Evolutionary conservation across 2,888 invertebrate species (phyloP).

Genomic region (Eueremaeus valkanovi): DNA sequence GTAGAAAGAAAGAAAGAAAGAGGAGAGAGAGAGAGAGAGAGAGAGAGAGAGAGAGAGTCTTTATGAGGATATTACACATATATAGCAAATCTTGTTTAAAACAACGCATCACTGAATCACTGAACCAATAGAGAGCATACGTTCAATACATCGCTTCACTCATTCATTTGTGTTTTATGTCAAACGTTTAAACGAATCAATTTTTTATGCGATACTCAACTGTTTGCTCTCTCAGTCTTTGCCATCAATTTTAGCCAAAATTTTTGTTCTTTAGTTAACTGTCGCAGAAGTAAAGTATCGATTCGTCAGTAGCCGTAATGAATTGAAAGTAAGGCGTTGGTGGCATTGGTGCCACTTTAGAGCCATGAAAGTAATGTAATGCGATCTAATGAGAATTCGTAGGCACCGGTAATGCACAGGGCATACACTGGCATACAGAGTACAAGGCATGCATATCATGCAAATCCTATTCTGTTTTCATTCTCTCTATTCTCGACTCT

Average conservation of each 20-base stretch:
- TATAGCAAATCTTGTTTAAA: constrained; percentile 25
- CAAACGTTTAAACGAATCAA: constrained; percentile 23
- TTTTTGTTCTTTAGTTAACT: background rate
- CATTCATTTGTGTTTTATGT: constrained; percentile 20
- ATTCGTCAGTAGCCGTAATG: background rate
- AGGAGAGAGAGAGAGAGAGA: background rate
- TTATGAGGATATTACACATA: constrained; percentile 34
- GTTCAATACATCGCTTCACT: background rate
- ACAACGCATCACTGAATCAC: constrained; percentile 15
- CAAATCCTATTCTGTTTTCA: background rate
- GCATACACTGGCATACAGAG: no score
- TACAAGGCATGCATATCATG: no score
- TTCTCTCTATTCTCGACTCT: background rate
- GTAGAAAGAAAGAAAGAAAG: background rate
- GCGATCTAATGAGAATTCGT: background rate
- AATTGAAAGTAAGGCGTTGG: background rate
- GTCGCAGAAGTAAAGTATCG: background rate
- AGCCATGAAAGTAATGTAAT: background rate
- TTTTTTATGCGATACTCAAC: constrained; percentile 27
- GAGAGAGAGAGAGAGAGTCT: constrained; percentile 17
- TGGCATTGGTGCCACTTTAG: constrained; percentile 8
- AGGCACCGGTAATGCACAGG: constrained; percentile 5
- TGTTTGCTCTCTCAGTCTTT: background rate
- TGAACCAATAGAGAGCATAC: constrained; percentile 32
- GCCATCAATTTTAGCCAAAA: background rate